Percentiles rank a stretch among this genome's conserved stretches.
Evolutionary conservation across 2,888 invertebrate species (phyloP).

Genomic region (Heliconius ethilla): DNA sequence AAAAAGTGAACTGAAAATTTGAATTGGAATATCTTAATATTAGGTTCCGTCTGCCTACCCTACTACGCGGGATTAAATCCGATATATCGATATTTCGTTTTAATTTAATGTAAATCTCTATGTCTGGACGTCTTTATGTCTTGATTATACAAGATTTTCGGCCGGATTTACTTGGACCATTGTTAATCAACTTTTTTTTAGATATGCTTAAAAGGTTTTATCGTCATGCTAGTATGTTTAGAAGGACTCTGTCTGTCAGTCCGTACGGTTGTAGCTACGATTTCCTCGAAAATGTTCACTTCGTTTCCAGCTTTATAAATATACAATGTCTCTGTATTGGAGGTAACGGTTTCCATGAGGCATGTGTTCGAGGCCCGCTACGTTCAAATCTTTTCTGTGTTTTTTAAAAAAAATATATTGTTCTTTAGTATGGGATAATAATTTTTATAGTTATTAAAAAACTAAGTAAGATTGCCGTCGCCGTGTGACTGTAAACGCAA

Average conservation of each 20-base stretch:
- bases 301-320: background rate
- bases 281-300: background rate
- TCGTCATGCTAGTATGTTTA: background rate
- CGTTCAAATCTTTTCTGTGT: no score
- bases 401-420: no score
- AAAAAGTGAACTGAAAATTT: background rate
- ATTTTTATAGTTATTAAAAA: no score
- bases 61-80: no score
- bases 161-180: conserved; percentile 47
- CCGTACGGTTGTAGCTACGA: background rate
- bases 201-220: background rate
- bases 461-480: no score
- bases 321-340: background rate
- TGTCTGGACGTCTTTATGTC: conserved; percentile 20
- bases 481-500: no score
- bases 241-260: background rate
- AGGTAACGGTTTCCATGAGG: no score
- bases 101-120: conserved; percentile 43
- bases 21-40: no score
- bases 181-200: conserved; percentile 45
- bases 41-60: no score
- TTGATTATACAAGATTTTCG: conserved; percentile 41
- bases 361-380: no score
- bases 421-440: no score
- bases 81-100: conserved; percentile 36